Base-by-base conservation (phyloP, 2,888 invertebrate genomes). In the Hypercompe scribonia region DNA sequence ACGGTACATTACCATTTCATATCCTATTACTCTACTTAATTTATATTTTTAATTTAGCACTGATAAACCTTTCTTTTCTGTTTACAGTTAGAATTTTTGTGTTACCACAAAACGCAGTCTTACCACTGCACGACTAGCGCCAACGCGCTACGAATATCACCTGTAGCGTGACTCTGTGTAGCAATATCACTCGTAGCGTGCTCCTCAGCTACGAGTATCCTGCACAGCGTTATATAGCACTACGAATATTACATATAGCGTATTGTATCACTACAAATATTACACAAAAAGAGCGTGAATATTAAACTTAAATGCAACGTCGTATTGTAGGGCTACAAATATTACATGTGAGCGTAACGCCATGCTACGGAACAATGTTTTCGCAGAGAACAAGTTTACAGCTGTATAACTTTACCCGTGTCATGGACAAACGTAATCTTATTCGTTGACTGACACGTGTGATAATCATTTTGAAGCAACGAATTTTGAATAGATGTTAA, bases 21-120 rank as follows among this genome's bases (percentile, higher is more conserved):
- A 89, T 81, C 87, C 86, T 89, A 89, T 87, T 87, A 88, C 78
- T 79, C 88, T 89, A 90, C 88, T 89, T 89, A 90, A 83, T 89
- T 81, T 83, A 82, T 86, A 84, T 78, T 61, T 78, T 78, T 78
- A 82, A 82, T 85, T 81, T 81, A 80, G 81, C 81, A 82, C 80
- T 84, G 81, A 77, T 78, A 72, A 78, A 78, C 71, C 73, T 76
- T 68, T 64, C 34, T 61, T 63, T 70, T 74, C 18, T 66, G 71
- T 72, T 73, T 65, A 70, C 76, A 77, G 77, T 73, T 18, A 78
- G 67, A 71, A 50, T 46, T 69, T 63, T 28, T 18, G 42, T 50
- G 54, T 64, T 36, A n/a, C 34, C 61, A 71, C 63, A 46, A 63
- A 67, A 36, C 68, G 61, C 46, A 31, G 24, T 63, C 64, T 42